Conservation (phyloP, 1,140 invertebrate species). For the Aphelenchoides fujianensis region DNA sequence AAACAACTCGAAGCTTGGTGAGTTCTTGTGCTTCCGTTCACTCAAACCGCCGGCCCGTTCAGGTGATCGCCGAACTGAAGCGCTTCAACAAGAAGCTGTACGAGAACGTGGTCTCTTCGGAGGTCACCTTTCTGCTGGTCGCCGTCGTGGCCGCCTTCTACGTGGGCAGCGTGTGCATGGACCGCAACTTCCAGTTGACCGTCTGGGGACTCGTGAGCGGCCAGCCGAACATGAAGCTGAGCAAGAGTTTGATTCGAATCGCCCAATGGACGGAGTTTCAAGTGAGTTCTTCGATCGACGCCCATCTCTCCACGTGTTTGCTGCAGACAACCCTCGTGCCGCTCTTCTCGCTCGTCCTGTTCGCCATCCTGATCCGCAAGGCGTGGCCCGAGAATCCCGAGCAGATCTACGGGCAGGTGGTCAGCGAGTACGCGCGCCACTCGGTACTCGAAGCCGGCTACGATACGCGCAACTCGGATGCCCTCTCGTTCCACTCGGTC, state of each 20-base stretch:
- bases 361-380: background rate
- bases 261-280: slow-evolving; percentile 13
- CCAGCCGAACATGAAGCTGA: background rate
- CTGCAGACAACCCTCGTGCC: slow-evolving; percentile 4
- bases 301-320: background rate
- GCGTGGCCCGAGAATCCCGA: slow-evolving; percentile 4
- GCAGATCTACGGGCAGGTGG: background rate
- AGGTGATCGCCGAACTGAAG: background rate
- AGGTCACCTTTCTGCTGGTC: background rate
- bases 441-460: background rate
- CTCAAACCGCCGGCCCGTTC: background rate
- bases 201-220: background rate
- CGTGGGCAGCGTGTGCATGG: background rate
- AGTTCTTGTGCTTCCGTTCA: background rate
- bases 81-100: slow-evolving; percentile 2
- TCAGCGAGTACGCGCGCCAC: background rate
- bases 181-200: slow-evolving; percentile 5
- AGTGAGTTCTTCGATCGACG: background rate
- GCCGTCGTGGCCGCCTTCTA: background rate
- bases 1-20: too few species aligned
- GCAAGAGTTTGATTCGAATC: background rate
- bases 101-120: background rate
- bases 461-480: slow-evolving; percentile 4
- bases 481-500: background rate
- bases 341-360: background rate